A percentile compares a stretch with the other conserved stretches of the same genome.
Evolutionary conservation across 2,888 invertebrate genomes (phyloP).

Genomic region (Brenthis hecate): DNA sequence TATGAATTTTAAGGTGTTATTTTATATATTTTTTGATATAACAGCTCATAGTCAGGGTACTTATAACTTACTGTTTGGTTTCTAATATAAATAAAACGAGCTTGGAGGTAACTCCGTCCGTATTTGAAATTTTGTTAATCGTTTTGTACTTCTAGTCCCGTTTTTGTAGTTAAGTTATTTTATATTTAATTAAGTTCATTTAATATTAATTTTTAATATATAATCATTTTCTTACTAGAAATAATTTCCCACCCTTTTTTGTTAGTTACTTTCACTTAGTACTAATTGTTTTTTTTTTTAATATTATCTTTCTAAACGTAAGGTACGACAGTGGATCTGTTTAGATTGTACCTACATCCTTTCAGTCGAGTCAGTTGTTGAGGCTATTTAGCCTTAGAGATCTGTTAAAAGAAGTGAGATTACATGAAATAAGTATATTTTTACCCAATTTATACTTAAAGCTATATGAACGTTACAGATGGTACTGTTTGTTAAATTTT

Average conservation of each 20-base stretch:
- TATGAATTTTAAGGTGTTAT: neutral
- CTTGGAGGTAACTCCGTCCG: conserved; percentile 64
- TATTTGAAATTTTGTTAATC: conserved; percentile 43
- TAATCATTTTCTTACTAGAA: conserved; percentile 3
- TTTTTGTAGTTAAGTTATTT: conserved; percentile 44
- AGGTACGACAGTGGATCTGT: neutral
- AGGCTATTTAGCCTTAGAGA: conserved; percentile 1
- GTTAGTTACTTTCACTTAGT: conserved; percentile 21
- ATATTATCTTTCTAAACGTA: conserved; percentile 44
- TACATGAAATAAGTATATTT: conserved; percentile 60
- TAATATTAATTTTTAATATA: conserved; percentile 13
- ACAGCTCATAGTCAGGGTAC: conserved; percentile 2
- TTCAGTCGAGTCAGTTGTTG: neutral
- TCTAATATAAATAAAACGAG: conserved; percentile 44
- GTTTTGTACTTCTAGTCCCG: conserved; percentile 70
- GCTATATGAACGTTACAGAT: conserved; percentile 40
- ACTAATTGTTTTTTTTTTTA: conserved; percentile 42
- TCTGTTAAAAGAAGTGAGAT: conserved; percentile 48
- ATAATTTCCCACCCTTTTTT: conserved; percentile 31
- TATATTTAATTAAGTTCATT: conserved; percentile 1
- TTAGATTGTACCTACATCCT: neutral
- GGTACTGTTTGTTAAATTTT: conserved; percentile 38
- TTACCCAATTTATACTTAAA: conserved; percentile 34
- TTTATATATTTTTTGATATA: neutral
- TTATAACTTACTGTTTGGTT: neutral